Conservation (phyloP, 2,113 vertebrate genomes). For the Ochotona princeps region DNA sequence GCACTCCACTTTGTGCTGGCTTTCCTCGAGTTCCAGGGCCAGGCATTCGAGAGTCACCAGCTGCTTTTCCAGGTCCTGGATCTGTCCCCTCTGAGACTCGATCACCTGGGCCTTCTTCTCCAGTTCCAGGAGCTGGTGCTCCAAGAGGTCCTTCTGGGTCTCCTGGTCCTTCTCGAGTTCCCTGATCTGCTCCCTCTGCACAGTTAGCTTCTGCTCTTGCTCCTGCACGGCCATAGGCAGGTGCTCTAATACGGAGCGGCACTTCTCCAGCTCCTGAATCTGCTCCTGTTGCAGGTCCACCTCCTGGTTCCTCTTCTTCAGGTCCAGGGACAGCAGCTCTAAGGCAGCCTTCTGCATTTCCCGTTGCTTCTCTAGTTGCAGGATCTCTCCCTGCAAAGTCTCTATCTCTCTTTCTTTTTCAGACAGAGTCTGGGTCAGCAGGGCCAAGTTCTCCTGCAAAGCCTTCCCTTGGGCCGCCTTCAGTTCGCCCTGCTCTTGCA, state of each 20-base stretch:
- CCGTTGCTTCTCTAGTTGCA: conserved; percentile 70
- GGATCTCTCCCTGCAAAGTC: conserved; percentile 61
- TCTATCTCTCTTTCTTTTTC: conserved; percentile 81
- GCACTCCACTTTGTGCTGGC: conserved; percentile 62
- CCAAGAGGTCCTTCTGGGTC: conserved; percentile 58
- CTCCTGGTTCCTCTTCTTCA: conserved; percentile 72
- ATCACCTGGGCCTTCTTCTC: conserved; percentile 75
- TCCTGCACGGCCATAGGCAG: conserved; percentile 73
- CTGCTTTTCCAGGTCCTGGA: conserved; percentile 78
- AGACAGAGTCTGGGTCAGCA: conserved; percentile 68
- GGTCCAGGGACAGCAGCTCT: conserved; percentile 72
- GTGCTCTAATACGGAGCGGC: conserved; percentile 73
- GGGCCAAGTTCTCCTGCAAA: conserved; percentile 79
- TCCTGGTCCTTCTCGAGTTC: conserved; percentile 73
- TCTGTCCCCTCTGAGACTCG: conserved; percentile 74
- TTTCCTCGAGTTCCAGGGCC: conserved; percentile 74
- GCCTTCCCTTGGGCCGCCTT: conserved; percentile 78
- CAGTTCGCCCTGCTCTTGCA: conserved; percentile 78
- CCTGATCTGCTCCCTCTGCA: conserved; percentile 66
- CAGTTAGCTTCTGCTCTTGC: conserved; percentile 67
- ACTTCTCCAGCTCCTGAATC: conserved; percentile 79
- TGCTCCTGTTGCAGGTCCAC: conserved; percentile 70
- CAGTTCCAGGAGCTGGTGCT: conserved; percentile 73
- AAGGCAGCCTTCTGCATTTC: conserved; percentile 72
- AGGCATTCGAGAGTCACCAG: conserved; percentile 69